Base-by-base conservation (phyloP, 2,797 vertebrate genomes). In the Labroides dimidiatus region DNA sequence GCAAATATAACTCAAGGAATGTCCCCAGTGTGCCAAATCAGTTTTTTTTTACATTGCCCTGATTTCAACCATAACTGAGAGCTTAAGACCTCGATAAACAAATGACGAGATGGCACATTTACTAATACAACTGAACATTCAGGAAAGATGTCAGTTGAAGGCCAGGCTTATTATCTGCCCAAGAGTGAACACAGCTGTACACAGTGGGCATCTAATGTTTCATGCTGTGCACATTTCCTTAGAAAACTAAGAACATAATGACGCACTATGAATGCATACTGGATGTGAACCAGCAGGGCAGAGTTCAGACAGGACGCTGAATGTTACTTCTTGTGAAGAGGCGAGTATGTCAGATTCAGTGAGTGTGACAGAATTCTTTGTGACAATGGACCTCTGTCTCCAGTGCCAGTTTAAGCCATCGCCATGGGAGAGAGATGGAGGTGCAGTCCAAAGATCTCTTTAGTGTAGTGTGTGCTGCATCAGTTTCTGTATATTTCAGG, bases 321-420 rank as follows among this genome's bases (percentile, higher is more conserved):
- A 47, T 45, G 33, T 76, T 64, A 68, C 16, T 61, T 80, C 48
- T 55, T 24, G 55, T n/a, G 30, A 14, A 49, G 55, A 60, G 59
- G 16, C 43, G 11, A 36, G 54, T 55, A 66, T 53, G 65, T 66
- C 41, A 52, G 62, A 44, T 53, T 61, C 73, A 62, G 67, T 23
- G 66, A 67, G 64, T 10, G 10, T 62, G 67, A 73, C 77, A 75
- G 54, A 37, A 27, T 61, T 63, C 20, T 70, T 64, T 61, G 6
- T 36, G 53, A 90, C 89, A 90, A 86, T 70, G 52, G 72, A 43
- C 74, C 53, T 69, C 71, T 86, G 78, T 88, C 56, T 73, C 57
- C 65, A 71, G 86, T 87, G 82, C 80, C 78, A 73, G 77, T 60
- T 72, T 51, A 86, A 80, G 68, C 77, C 19, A 70, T 86, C 83